Evolutionary conservation across 2,888 invertebrate genomes (phyloP).

Genomic region (Epirrhoe tristata): DNA sequence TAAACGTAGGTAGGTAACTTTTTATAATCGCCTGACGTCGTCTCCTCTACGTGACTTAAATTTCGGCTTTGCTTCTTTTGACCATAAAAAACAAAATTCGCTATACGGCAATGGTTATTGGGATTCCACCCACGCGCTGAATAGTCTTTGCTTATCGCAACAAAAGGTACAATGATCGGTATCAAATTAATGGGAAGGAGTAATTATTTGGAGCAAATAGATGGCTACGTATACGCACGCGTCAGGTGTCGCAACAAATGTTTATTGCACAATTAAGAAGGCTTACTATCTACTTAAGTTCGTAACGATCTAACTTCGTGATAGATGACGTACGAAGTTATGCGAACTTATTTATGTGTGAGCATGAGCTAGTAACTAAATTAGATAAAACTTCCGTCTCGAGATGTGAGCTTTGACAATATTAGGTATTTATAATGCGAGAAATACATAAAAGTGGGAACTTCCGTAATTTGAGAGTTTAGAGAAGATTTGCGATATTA

Average conservation of each 20-base stretch:
- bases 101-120: constrained; percentile 62
- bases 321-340: constrained; percentile 53
- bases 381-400: constrained; percentile 41
- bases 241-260: constrained; percentile 46
- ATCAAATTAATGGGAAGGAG: constrained; percentile 32
- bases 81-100: constrained; percentile 60
- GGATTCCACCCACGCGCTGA: constrained; percentile 61
- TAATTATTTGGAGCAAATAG: constrained; percentile 36
- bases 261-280: constrained; percentile 53
- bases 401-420: constrained; percentile 34
- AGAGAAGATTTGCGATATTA: constrained; percentile 22
- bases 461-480: constrained; percentile 28
- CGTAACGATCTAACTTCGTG: constrained; percentile 60
- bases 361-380: constrained; percentile 36
- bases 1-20: constrained; percentile 41
- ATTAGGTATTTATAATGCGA: constrained; percentile 24
- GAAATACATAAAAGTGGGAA: constrained; percentile 28
- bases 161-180: constrained; percentile 50
- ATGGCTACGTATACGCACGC: constrained; percentile 28
- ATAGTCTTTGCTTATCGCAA: constrained; percentile 60
- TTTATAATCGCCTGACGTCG: constrained; percentile 46
- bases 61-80: constrained; percentile 50
- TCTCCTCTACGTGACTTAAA: constrained; percentile 59
- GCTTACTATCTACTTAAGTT: constrained; percentile 56
- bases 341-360: constrained; percentile 47